Evolutionary conservation across 2,113 vertebrate genomes (phyloP).

Genomic region (Collichthys lucidus): DNA sequence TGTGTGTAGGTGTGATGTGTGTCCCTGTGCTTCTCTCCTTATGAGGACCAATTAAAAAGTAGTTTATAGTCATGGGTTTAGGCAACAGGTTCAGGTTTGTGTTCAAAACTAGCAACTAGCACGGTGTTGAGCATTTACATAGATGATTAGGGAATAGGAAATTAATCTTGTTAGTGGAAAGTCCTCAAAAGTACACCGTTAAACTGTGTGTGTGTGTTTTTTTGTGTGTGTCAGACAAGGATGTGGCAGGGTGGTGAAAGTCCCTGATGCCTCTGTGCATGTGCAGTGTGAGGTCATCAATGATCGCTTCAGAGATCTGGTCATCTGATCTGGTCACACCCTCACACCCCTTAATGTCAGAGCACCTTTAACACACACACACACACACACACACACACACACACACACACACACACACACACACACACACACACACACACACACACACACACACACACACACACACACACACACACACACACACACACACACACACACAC

Average conservation of each 20-base stretch:
- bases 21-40: constrained; percentile 6
- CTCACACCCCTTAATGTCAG: constrained; percentile 37
- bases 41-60: background rate
- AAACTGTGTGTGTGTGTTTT: background rate
- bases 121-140: background rate
- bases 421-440: background rate
- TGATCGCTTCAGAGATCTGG: constrained; percentile 40
- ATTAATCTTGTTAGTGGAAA: background rate
- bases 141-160: background rate
- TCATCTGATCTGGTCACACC: constrained; percentile 58
- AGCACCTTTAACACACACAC: constrained; percentile 7
- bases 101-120: background rate
- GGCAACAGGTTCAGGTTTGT: background rate
- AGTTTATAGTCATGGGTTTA: background rate
- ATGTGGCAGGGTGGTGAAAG: constrained; percentile 48
- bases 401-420: background rate
- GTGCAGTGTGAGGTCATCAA: constrained; percentile 50
- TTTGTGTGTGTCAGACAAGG: constrained; percentile 14
- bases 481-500: background rate
- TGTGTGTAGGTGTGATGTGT: constrained; percentile 48
- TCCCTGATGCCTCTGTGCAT: constrained; percentile 43
- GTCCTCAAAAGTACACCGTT: constrained; percentile 1
- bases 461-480: constrained; percentile 14
- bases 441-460: too few relatives aligned
- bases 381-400: constrained; percentile 14